Evolutionary conservation across 2,113 vertebrate genomes (phyloP), one percentile per base, ranked within the genome.

Genomic region (Rissa tridactyla): DNA sequence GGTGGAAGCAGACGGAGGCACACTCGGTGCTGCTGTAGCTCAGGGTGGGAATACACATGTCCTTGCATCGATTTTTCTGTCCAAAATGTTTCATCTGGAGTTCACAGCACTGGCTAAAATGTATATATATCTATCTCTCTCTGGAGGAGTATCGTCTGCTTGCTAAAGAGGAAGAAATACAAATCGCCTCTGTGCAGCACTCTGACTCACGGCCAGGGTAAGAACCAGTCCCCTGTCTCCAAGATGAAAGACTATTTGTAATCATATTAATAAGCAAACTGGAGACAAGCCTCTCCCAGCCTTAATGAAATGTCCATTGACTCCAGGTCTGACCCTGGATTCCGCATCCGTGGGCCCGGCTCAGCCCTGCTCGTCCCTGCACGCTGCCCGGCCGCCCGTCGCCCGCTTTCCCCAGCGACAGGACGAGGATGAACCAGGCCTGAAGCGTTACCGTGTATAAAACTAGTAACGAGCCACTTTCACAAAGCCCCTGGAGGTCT

Each of bases 401-500:
- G 1, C 80, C 49, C 0, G 23, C 46, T 5, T 36, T 7, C 38
- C 19, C 52, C 52, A 12, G 62, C 61, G 5, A 3, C 38, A 7
- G 54, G 23, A 5, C 10, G 3, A 8, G 66, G 66, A 29, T 10
- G 20, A 49, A 5, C 21, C 34, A 2, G 27, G 27, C 20, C 46
- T 21, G 54, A 27, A 55, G n/a, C 1, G 0, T 21, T 26, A 15
- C 1, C 1, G 0, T 2, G 11, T 29, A 11, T 27, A 46, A 34
- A 47, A 21, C 19, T 2, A 10, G 26, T 8, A 23, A 55, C 5
- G 10, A 21, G 30, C 11, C 15, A 1, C 70, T 11, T 9, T 15
- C 46, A 15, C 27, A 26, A 22, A 13, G 0, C 26, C 64, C 26
- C 46, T 9, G 46, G 19, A 40, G 55, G 15, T 22, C 30, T 7